phyloP scores from a whole-genome alignment of 2,113 vertebrate species.

The Megaptera novaeangliae region DNA sequence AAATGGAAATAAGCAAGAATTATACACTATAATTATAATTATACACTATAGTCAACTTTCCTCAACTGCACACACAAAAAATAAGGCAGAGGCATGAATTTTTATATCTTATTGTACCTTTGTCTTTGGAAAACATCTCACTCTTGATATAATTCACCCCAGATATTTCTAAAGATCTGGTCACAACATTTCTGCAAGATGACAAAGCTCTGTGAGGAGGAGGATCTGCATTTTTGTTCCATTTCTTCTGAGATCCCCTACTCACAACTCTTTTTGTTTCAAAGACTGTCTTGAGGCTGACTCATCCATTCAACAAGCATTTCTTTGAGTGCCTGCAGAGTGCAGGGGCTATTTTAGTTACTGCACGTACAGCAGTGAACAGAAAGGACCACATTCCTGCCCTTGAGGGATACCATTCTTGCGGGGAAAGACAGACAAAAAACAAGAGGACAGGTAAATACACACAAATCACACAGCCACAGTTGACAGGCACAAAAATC shows the following conservation, averaged over 20 bases:
- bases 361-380: accelerated
- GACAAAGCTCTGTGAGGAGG: background rate
- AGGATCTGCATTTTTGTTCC: background rate
- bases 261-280: background rate
- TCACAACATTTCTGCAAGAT: background rate
- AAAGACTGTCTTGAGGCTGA: background rate
- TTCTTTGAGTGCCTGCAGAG: background rate
- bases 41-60: background rate
- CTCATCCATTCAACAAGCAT: background rate
- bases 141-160: background rate
- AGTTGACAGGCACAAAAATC: background rate
- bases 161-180: background rate
- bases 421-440: background rate
- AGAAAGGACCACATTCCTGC: background rate
- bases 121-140: background rate
- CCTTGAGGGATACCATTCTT: background rate
- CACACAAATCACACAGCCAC: background rate
- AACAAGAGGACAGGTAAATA: background rate
- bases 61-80: background rate
- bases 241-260: background rate
- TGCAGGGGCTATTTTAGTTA: background rate
- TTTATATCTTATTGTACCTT: background rate
- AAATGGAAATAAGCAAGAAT: background rate
- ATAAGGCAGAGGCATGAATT: background rate
- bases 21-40: background rate